Evolutionary conservation across 2,888 invertebrate species (phyloP).

Genomic region (Ctena decussata): DNA sequence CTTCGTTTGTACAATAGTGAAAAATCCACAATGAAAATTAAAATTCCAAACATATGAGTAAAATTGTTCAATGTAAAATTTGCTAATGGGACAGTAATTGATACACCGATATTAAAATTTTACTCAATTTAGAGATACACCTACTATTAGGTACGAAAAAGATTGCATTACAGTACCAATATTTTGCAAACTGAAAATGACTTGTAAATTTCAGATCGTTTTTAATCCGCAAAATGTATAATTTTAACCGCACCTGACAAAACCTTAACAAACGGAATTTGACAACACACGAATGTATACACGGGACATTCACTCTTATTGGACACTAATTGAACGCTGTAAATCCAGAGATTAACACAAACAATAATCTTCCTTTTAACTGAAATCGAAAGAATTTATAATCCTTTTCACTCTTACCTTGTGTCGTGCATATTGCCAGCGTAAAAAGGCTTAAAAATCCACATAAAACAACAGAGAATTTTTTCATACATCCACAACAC

Average conservation of each 20-base stretch:
- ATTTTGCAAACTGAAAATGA: no score
- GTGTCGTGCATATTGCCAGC: background rate
- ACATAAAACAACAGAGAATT: slow-evolving; percentile 1
- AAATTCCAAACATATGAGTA: background rate
- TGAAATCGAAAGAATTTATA: background rate
- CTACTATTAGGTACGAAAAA: no score
- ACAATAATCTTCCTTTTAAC: background rate
- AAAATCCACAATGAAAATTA: background rate
- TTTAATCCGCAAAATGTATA: background rate
- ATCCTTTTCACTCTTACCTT: background rate
- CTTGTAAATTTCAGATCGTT: no score
- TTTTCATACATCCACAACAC: slow-evolving; percentile 12
- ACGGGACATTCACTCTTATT: slow-evolving; percentile 1
- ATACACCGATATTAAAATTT: no score
- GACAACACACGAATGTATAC: background rate
- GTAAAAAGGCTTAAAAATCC: slow-evolving; percentile 7
- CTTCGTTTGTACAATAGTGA: no score
- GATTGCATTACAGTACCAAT: no score
- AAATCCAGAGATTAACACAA: background rate
- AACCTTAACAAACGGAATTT: background rate
- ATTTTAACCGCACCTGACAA: background rate
- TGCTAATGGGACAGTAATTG: background rate
- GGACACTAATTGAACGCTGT: background rate
- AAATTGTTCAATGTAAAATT: background rate
- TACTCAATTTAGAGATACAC: no score